Conservation (phyloP, 2,113 vertebrate genomes). For the pig (Sus scrofa) region T2T-Sscrofa CM000812.6:212951501-212952000, state of each 20-base stretch:
- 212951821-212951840: neutral
- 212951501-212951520: neutral
- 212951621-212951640: neutral
- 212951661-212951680: neutral
- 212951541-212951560: neutral
- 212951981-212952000: neutral
- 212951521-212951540: neutral
- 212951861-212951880: neutral
- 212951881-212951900: neutral
- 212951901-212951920: neutral
- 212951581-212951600: neutral
- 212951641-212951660: neutral
- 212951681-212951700: neutral
- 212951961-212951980: neutral
- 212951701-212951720: neutral
- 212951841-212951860: neutral
- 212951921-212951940: neutral
- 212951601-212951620: neutral
- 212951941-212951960: neutral
- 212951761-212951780: constrained; percentile 61
- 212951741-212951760: constrained; percentile 5
- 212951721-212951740: constrained; percentile 45
- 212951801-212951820: neutral
- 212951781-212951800: neutral
- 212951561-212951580: neutral